These are phyloP conservation scores for Torymus texanus DNA, from an alignment of 2,888 invertebrate species.

Conservation along the genomic window DNA sequence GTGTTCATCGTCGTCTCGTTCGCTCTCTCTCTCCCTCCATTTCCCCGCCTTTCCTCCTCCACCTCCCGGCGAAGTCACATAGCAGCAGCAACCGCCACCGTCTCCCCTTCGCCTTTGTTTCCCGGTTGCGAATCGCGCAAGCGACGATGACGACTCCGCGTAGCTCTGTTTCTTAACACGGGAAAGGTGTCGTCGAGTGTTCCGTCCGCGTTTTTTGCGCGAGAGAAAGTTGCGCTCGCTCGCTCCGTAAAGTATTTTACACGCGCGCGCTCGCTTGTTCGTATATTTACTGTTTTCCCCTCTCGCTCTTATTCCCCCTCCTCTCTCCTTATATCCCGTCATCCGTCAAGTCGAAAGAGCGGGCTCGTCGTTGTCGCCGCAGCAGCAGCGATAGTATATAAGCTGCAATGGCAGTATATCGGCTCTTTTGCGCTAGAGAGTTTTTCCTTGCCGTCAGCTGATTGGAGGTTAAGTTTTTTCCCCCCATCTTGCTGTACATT, in stretches of 20 bases:
- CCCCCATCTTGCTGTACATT: not conserved
- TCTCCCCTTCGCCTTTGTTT: conserved; percentile 14
- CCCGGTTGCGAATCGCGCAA: not conserved
- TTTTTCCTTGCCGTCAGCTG: conserved; percentile 44
- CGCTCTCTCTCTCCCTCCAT: not conserved
- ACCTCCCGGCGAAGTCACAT: no score
- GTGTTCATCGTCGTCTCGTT: not conserved
- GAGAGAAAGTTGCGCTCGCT: conserved; percentile 39
- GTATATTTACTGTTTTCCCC: conserved; percentile 29
- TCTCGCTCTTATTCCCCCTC: not conserved
- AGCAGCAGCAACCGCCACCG: no score
- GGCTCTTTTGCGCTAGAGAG: conserved; percentile 5
- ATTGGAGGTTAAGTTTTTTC: conserved; percentile 50
- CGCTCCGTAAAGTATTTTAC: no score
- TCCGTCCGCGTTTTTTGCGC: conserved; percentile 15
- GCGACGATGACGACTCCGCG: not conserved
- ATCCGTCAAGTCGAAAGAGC: not conserved
- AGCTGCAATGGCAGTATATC: no score
- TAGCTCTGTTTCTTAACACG: conserved; percentile 7
- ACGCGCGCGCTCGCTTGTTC: not conserved
- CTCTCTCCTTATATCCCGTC: not conserved
- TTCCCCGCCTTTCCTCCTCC: not conserved
- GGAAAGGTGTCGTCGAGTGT: conserved; percentile 36
- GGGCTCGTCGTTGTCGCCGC: no score
- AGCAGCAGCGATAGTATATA: no score